Percentiles rank a stretch among this genome's conserved stretches.
Evolutionary conservation across 2,888 invertebrate species (phyloP).

Genomic region (Sarcophaga carnaria): DNA sequence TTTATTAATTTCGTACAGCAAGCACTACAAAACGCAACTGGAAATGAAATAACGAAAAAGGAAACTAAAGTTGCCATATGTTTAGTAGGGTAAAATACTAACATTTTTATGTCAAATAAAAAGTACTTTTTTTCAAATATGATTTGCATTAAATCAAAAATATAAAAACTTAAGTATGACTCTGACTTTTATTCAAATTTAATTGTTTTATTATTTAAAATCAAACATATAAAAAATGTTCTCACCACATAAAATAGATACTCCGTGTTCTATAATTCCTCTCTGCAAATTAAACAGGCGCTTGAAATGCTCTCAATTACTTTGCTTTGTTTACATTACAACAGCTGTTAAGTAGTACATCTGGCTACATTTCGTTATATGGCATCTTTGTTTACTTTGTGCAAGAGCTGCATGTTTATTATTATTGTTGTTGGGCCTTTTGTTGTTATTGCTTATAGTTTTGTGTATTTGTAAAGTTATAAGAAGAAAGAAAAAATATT

Average conservation of each 20-base stretch:
- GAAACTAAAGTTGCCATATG: background rate
- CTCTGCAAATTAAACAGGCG: too few relatives aligned
- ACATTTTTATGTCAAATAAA: background rate
- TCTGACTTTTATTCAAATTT: too few relatives aligned
- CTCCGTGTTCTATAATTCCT: too few relatives aligned
- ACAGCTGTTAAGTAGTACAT: background rate
- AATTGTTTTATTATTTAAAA: too few relatives aligned
- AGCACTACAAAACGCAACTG: background rate
- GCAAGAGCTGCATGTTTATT: background rate
- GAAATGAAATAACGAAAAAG: background rate
- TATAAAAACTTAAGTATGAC: too few relatives aligned
- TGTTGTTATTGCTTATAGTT: conserved; percentile 45
- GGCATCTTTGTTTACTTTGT: conserved; percentile 49
- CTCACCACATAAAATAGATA: too few relatives aligned
- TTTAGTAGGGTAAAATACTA: background rate
- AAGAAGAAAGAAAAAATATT: conserved; percentile 2
- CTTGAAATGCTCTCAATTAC: too few relatives aligned
- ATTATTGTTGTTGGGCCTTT: background rate
- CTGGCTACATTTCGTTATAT: conserved; percentile 27
- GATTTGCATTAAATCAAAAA: background rate
- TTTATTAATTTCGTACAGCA: background rate
- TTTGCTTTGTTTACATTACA: background rate
- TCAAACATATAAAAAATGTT: too few relatives aligned
- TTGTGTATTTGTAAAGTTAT: conserved; percentile 29
- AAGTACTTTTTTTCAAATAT: background rate